A percentile compares a stretch with the other conserved stretches of the same genome.
Evolutionary conservation across 2,797 vertebrate species (phyloP).

Genomic region (Thalassophryne amazonica): DNA sequence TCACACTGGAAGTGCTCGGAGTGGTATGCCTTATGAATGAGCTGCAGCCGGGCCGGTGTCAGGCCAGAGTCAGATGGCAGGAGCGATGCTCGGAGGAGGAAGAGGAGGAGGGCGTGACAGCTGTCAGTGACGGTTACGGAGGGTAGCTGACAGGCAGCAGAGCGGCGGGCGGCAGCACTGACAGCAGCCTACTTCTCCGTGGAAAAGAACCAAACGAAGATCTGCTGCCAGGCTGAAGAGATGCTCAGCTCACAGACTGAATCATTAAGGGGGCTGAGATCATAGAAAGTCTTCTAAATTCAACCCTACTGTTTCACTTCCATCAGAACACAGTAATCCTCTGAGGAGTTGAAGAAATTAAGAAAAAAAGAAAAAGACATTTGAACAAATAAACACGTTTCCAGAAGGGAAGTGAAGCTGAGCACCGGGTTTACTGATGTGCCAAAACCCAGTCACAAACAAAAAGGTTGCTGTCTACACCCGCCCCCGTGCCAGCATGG

Average conservation of each 20-base stretch:
- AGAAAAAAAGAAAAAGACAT: no score
- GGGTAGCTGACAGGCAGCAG: constrained; percentile 44
- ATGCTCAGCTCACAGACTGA: constrained; percentile 1
- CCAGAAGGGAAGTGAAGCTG: no score
- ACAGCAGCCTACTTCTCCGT: constrained; percentile 24
- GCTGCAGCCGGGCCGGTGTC: constrained; percentile 4
- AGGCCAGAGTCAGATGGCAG: constrained; percentile 8
- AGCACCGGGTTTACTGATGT: no score
- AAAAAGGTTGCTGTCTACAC: no score
- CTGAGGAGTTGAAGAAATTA: no score
- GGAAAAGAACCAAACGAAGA: constrained; percentile 15
- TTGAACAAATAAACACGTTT: no score
- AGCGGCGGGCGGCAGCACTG: constrained; percentile 25
- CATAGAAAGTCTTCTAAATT: no score
- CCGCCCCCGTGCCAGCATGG: no score
- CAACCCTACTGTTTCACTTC: no score
- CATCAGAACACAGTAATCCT: no score
- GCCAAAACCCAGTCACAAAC: no score
- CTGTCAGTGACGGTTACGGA: constrained; percentile 49
- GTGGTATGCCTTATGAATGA: constrained; percentile 8
- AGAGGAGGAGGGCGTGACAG: constrained; percentile 22
- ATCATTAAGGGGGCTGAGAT: no score
- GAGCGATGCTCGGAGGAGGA: constrained; percentile 13
- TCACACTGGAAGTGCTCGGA: not conserved
- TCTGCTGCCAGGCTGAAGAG: constrained; percentile 12